Evolutionary conservation across 2,113 vertebrate species (phyloP).

Genomic region (Otocyon megalotis): DNA sequence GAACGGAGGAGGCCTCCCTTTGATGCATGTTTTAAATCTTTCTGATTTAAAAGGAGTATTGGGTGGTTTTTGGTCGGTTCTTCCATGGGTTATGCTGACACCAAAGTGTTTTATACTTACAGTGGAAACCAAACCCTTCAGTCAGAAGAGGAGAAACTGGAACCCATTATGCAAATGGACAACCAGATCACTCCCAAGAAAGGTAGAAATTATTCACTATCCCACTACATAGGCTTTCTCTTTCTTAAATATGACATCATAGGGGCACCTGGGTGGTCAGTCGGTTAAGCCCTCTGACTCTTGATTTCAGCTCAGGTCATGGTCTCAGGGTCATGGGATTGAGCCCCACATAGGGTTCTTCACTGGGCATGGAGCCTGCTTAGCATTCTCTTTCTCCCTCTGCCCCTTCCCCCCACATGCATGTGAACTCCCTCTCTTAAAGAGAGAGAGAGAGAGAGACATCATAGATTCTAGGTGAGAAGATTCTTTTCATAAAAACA

Average conservation of each 20-base stretch:
- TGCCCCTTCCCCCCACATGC: not conserved
- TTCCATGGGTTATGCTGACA: not conserved
- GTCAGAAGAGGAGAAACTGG: not conserved
- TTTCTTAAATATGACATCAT: not conserved
- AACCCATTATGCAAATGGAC: not conserved
- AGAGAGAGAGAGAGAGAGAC: not conserved
- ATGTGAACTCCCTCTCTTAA: not conserved
- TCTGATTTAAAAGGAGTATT: not conserved
- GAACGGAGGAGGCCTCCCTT: not conserved
- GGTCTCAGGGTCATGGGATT: not conserved
- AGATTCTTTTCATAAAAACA: not conserved
- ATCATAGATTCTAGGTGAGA: not conserved
- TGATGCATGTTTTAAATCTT: not conserved
- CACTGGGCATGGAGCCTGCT: not conserved
- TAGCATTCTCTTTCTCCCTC: not conserved
- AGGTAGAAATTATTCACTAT: constrained; percentile 20
- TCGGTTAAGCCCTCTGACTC: not conserved
- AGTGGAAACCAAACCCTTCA: not conserved
- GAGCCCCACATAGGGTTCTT: not conserved
- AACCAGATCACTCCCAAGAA: not conserved
- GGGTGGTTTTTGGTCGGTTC: not conserved
- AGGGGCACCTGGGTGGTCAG: not conserved
- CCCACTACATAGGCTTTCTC: not conserved
- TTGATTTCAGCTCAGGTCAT: not conserved
- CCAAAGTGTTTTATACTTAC: not conserved